Percentiles rank a stretch among this genome's conserved stretches.
Evolutionary conservation across 2,797 vertebrate genomes (phyloP).

Genomic region (Brotula barbata): DNA sequence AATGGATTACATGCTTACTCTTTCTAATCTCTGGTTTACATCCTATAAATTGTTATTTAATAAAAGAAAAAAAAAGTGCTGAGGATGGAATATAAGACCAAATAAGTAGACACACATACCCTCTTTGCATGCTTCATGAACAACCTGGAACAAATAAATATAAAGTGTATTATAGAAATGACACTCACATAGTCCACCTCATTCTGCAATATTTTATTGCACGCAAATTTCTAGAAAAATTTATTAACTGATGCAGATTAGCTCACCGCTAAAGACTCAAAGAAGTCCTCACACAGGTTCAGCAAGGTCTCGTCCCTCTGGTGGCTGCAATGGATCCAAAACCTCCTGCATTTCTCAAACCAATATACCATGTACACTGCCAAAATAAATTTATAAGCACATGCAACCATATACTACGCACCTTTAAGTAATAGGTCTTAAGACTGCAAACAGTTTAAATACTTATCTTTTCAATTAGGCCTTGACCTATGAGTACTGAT

Average conservation of each 20-base stretch:
- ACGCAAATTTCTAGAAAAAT: too few relatives aligned
- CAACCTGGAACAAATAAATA: constrained; percentile 75
- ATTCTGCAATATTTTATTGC: background rate
- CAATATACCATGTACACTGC: constrained; percentile 90
- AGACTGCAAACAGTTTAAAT: background rate
- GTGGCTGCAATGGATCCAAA: constrained; percentile 79
- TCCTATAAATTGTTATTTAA: background rate
- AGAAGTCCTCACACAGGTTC: constrained; percentile 87
- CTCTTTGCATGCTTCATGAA: constrained; percentile 83
- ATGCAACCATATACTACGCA: too few relatives aligned
- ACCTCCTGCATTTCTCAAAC: constrained; percentile 87
- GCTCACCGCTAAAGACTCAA: constrained; percentile 87
- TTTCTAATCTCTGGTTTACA: background rate
- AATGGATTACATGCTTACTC: background rate
- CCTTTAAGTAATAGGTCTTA: too few relatives aligned
- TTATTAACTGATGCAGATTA: background rate
- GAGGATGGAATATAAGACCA: constrained; percentile 11
- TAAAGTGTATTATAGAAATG: background rate
- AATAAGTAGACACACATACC: constrained; percentile 76
- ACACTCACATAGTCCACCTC: background rate
- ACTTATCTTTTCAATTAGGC: constrained; percentile 92
- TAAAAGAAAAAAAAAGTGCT: background rate
- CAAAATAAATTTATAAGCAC: too few relatives aligned
- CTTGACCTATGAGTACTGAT: constrained; percentile 79
- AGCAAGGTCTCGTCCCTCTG: constrained; percentile 79